Evolutionary conservation across 2,113 vertebrate genomes (phyloP), one percentile per base, ranked within the genome.

Genomic region (Thamnaconus septentrionalis): DNA sequence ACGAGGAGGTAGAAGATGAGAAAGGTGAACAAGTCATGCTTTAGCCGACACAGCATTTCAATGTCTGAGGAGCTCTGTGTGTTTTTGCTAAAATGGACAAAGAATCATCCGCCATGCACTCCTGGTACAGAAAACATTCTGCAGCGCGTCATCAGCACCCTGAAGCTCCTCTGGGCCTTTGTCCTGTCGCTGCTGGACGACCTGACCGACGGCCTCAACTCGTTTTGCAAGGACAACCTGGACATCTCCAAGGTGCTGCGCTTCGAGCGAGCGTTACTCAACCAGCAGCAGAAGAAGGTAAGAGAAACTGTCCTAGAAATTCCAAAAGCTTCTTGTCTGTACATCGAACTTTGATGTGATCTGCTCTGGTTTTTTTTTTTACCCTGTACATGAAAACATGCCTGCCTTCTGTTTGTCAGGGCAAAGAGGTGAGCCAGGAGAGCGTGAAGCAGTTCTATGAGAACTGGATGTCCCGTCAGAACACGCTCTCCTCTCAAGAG

Each of bases 381-480:
- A 31, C 18, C 18, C 18, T 31, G 18, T 31, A 31, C 18, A 31
- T 31, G 18, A 31, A 31, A 31, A 31, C 18, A 31, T 31, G 18
- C 18, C 18, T 31, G 18, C 18, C 18, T 2, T 31, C 18, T 31
- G 0, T 47, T 84, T 59, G 42, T 4, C 66, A 93, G 92, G 92
- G 90, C 7, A 91, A 84, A 81, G 88, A 92, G 49, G 87, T 90
- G 50, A 85, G 85, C 57, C 80, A 89, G 54, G 86, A 92, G n/a
- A 89, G 78, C 4, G 84, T 92, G 56, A 87, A 89, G 75, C 78
- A 85, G 64, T 87, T 85, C 75, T 83, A 89, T 56, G 82, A 83
- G 11, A 79, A 52, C 83, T 82, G 88, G 84, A 65, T 91, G 4
- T 91, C 86, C 45, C 86, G 79, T 51, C 80, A 85, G 56, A 82